Percentiles rank a stretch among this genome's conserved stretches.
Conservation (phyloP, 2,113 vertebrate genomes). For the Capricornis sumatraensis region DNA sequence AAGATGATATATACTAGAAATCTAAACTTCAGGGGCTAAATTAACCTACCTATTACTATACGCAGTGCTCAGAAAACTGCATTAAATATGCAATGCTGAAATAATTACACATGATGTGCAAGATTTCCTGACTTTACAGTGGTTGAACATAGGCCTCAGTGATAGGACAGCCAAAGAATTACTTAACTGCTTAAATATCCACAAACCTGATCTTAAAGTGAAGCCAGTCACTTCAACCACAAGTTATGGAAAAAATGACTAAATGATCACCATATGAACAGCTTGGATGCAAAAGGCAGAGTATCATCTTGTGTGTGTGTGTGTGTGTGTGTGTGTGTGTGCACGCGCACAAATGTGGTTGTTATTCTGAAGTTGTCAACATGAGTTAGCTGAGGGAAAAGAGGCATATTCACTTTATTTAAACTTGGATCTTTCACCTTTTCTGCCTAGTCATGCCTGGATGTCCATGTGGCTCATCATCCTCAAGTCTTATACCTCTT, state of each 20-base stretch:
- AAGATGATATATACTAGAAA: neutral
- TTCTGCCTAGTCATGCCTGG: neutral
- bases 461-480: neutral
- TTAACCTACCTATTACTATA: neutral
- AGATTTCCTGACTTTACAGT: neutral
- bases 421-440: neutral
- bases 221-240: neutral
- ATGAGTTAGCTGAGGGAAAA: neutral
- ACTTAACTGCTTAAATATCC: neutral
- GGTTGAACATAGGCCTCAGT: neutral
- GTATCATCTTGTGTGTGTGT: neutral
- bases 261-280: neutral
- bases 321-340: fast-evolving
- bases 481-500: neutral
- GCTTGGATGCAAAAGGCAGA: neutral
- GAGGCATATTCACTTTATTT: neutral
- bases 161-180: neutral
- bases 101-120: neutral
- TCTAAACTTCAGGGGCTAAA: neutral
- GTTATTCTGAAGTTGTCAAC: neutral
- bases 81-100: neutral
- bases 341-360: fast-evolving
- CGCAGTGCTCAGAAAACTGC: neutral
- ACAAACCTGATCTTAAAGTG: neutral
- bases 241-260: neutral